Evolutionary conservation across 1,140 invertebrate genomes (phyloP), one percentile per base, ranked within the genome.

Genomic region (Pachyrhynchus sulphureomaculatus): DNA sequence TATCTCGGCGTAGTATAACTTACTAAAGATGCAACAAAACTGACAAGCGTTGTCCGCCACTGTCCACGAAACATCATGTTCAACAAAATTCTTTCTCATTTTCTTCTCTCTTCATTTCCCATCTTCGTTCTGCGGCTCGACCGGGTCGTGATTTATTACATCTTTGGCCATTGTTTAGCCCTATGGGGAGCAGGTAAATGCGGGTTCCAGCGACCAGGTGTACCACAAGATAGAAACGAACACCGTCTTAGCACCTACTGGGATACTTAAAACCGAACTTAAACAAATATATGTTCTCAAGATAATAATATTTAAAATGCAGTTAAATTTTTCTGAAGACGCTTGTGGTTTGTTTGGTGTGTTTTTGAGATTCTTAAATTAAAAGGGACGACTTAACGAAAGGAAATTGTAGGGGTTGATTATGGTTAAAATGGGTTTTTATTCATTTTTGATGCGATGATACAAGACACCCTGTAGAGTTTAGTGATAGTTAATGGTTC

Each of bases 161-260:
- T 57, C 54, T 52, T 26, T 32, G 39, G 26, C 51, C 52, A 66
- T 66, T 66, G 65, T 66, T 67, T 55, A 45, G 62, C 62, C 41
- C 62, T 44, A 56, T 62, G 60, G 62, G 53, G 57, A 64, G 56
- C 65, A 67, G 65, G 65, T 67, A 64, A 67, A 64, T 64, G 62
- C 60, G 62, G 59, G 65, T 54, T 59, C 52, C 52, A 51, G 36
- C 62, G 57, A 47, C 65, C 65, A 67, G 65, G 62, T 65, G 62
- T 58, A 55, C 49, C 34, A 36, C 21, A 47, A 18, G 37, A 15
- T 23, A 37, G 21, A 23, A 57, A 21, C 18, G 45, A n/a, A 21
- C 17, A 12, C 18, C 39, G 8, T 42, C 45, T 48, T 33, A 33
- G 45, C 45, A 48, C 45, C 45, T 48, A 48, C 45, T 32, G 45